phyloP scores from a whole-genome alignment of 2,888 invertebrate genomes.

The Sclerodermus sp. region DNA sequence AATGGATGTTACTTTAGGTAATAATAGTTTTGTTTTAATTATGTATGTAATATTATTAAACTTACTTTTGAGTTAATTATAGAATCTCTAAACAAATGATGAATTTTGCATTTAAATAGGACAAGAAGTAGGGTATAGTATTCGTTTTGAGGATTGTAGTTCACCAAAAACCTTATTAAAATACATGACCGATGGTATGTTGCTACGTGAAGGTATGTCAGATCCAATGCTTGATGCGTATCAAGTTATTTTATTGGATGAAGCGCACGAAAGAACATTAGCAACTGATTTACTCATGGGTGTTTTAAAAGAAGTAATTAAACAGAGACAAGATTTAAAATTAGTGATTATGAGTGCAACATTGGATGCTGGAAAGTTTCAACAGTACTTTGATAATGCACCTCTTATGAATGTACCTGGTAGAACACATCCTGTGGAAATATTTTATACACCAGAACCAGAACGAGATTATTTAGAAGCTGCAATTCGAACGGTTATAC shows the following conservation, averaged over 20 bases:
- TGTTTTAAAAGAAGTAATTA: constrained; percentile 94
- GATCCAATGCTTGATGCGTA: constrained; percentile 97
- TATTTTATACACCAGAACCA: constrained; percentile 98
- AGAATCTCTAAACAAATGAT: constrained; percentile 1
- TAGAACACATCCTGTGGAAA: constrained; percentile 92
- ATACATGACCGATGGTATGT: constrained; percentile 99
- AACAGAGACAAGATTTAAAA: constrained; percentile 89
- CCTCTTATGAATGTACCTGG: constrained; percentile 99
- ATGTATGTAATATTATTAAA: neutral
- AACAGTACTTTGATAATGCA: constrained; percentile 97
- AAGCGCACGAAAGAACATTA: constrained; percentile 97
- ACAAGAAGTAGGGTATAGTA: constrained; percentile 93
- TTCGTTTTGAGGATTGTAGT: constrained; percentile 98
- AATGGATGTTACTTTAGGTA: constrained; percentile 92
- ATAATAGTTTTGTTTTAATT: constrained; percentile 1
- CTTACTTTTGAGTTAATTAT: neutral
- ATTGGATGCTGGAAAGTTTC: constrained; percentile 98
- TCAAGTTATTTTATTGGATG: constrained; percentile 93
- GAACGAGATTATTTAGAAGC: constrained; percentile 98
- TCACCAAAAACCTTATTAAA: constrained; percentile 91
- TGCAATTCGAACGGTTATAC: constrained; percentile 94
- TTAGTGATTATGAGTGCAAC: constrained; percentile 99
- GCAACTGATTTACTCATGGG: constrained; percentile 99
- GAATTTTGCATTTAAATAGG: constrained; percentile 51
- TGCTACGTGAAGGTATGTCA: constrained; percentile 98